Percentiles rank a stretch among this genome's conserved stretches.
Conservation (phyloP, 2,113 vertebrate species). For the Phainopepla nitens region DNA sequence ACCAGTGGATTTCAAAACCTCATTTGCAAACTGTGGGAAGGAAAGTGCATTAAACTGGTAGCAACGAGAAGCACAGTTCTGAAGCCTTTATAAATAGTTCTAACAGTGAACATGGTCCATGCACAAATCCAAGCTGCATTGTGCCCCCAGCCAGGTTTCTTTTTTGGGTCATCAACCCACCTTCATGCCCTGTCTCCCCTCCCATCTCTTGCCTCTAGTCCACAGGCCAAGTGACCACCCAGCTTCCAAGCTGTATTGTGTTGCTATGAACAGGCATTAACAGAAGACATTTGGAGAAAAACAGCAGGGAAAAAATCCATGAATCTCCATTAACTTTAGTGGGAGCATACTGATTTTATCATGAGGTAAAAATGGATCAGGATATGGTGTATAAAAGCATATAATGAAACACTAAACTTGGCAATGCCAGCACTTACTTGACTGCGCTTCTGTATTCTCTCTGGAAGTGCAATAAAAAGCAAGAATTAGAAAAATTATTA, state of each 20-base stretch:
- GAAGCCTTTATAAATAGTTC: neutral
- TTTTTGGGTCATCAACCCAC: neutral
- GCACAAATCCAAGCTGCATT: neutral
- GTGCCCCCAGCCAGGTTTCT: neutral
- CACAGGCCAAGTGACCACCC: neutral
- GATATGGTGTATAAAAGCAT: neutral
- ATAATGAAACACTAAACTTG: neutral
- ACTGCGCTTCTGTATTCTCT: neutral
- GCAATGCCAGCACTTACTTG: conserved; percentile 41
- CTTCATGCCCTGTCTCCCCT: neutral
- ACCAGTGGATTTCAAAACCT: neutral
- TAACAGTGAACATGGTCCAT: neutral
- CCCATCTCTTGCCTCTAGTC: neutral
- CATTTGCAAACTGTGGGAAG: neutral
- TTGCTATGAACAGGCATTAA: neutral
- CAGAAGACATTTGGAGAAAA: neutral
- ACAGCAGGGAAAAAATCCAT: neutral
- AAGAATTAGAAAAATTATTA: neutral
- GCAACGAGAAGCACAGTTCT: neutral
- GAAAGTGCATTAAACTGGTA: neutral
- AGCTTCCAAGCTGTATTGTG: neutral
- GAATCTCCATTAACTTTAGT: neutral
- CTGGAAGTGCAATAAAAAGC: conserved; percentile 36
- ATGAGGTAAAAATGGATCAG: neutral
- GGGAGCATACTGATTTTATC: neutral